Evolutionary conservation across 2,113 vertebrate genomes (phyloP).

Genomic region (Talpa occidentalis): DNA sequence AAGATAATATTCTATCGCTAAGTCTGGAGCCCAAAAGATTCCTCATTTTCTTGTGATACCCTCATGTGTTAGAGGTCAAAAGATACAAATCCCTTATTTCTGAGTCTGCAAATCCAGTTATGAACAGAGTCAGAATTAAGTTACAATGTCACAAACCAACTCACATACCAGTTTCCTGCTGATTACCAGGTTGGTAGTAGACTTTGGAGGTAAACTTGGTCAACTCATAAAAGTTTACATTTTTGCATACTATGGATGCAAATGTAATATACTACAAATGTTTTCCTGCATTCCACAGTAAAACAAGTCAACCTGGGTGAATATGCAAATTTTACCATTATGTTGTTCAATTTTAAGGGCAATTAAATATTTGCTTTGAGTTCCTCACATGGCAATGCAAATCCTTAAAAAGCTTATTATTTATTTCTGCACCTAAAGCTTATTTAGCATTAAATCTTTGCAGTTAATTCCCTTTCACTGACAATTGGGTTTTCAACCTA

Average conservation of each 20-base stretch:
- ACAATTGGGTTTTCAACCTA: constrained; percentile 10
- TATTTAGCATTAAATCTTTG: constrained; percentile 35
- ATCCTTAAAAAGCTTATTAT: background rate
- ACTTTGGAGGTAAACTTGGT: background rate
- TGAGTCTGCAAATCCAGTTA: background rate
- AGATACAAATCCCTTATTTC: background rate
- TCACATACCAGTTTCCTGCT: background rate
- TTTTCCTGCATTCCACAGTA: background rate
- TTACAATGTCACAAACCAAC: background rate
- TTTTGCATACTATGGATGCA: background rate
- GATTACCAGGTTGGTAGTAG: background rate
- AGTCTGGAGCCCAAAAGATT: background rate
- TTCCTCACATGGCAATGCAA: background rate
- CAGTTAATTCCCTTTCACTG: constrained; percentile 10
- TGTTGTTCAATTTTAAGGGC: constrained; percentile 53
- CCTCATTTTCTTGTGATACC: background rate
- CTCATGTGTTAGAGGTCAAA: background rate
- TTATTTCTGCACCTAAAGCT: constrained; percentile 21
- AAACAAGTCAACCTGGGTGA: constrained; percentile 23
- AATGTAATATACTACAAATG: background rate
- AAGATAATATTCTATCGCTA: background rate
- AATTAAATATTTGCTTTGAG: constrained; percentile 70
- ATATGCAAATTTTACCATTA: constrained; percentile 36
- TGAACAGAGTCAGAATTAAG: background rate
- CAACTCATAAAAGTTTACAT: background rate